These are phyloP conservation scores for Irena cyanogastra DNA, from an alignment of 2,113 vertebrate species.

Conservation along the genomic window DNA sequence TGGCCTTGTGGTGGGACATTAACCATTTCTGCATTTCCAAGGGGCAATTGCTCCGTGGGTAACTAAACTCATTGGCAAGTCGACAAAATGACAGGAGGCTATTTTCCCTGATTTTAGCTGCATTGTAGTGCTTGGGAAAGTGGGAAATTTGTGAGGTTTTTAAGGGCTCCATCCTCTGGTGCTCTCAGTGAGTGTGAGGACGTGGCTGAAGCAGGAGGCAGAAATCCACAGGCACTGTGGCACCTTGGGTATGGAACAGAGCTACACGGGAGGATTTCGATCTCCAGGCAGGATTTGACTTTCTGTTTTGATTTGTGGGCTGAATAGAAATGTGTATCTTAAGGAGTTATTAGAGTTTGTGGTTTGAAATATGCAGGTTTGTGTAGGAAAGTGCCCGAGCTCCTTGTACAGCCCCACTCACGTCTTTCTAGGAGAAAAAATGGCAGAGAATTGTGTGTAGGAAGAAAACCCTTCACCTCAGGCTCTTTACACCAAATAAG, in stretches of 20 bases:
- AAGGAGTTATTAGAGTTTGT: not conserved
- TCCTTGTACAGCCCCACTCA: accelerated
- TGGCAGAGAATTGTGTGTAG: not conserved
- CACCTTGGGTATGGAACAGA: not conserved
- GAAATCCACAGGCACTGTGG: not conserved
- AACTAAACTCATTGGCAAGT: not conserved
- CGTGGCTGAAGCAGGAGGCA: not conserved
- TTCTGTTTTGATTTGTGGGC: not conserved
- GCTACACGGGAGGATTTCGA: not conserved
- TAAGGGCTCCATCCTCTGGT: not conserved
- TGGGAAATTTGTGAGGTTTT: not conserved
- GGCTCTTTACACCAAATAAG: not conserved
- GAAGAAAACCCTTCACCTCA: not conserved
- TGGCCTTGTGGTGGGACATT: not conserved
- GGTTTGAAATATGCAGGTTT: not conserved
- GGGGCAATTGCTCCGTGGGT: not conserved
- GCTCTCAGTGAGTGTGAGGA: not conserved
- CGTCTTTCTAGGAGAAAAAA: not conserved
- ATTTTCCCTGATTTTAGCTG: not conserved
- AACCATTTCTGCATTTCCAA: not conserved
- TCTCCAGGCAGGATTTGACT: not conserved
- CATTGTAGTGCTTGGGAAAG: not conserved
- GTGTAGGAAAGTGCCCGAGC: accelerated
- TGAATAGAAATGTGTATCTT: not conserved
- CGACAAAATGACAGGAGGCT: not conserved